Evolutionary conservation across 2,888 invertebrate species (phyloP).

Genomic region (Stenodera caucasica): DNA sequence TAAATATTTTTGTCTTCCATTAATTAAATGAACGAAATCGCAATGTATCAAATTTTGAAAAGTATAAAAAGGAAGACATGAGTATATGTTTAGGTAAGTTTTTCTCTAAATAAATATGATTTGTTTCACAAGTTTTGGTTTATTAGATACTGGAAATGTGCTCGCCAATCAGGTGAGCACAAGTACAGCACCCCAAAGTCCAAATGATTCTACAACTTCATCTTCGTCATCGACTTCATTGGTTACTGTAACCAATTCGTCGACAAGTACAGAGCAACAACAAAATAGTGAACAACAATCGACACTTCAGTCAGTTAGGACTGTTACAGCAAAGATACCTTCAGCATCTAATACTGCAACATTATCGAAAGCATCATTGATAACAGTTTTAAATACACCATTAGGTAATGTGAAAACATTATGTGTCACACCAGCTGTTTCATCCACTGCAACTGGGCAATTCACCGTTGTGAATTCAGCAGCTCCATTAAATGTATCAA

Average conservation of each 20-base stretch:
- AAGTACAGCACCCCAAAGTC: conserved; percentile 22
- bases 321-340: conserved; percentile 39
- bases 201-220: conserved; percentile 22
- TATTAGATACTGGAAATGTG: conserved; percentile 42
- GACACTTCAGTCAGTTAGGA: conserved; percentile 19
- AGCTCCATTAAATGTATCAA: conserved; percentile 47
- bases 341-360: conserved; percentile 27
- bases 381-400: conserved; percentile 53
- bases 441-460: conserved; percentile 45
- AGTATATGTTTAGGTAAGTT: conserved; percentile 51
- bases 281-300: conserved; percentile 13
- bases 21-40: conserved; percentile 22
- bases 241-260: conserved; percentile 8
- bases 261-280: conserved; percentile 16
- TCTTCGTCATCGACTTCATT: conserved; percentile 12
- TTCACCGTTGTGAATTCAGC: conserved; percentile 52
- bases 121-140: not conserved
- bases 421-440: conserved; percentile 48
- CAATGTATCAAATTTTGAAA: conserved; percentile 36
- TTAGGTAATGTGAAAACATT: conserved; percentile 53
- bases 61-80: conserved; percentile 43
- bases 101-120: conserved; percentile 8
- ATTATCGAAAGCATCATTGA: conserved; percentile 46
- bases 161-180: conserved; percentile 45
- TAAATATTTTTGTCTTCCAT: conserved; percentile 22